Evolutionary conservation across 1,140 invertebrate genomes (phyloP).

Genomic region (Triops longicaudatus): DNA sequence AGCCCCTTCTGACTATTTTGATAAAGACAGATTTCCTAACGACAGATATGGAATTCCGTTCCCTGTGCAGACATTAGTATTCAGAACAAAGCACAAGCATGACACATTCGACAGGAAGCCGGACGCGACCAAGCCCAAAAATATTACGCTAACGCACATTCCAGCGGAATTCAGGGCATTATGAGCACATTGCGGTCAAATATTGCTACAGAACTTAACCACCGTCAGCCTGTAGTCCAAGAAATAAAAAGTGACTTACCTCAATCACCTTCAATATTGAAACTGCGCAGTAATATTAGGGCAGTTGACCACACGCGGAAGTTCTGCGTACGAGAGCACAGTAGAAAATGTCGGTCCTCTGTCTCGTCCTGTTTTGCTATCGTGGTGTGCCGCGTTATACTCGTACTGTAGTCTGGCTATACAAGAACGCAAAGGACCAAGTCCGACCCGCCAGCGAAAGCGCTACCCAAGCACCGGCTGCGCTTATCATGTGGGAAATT

Average conservation of each 20-base stretch:
- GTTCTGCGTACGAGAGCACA: conserved; percentile 11
- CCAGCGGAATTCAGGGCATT: not conserved
- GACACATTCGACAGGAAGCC: not conserved
- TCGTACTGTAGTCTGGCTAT: not conserved
- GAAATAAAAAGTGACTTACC: not conserved
- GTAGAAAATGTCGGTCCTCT: not conserved
- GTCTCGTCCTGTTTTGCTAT: not conserved
- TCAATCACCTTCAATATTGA: not conserved
- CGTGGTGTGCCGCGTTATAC: not conserved
- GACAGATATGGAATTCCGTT: not conserved
- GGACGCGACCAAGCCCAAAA: not conserved
- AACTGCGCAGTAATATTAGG: not conserved
- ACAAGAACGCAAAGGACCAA: conserved; percentile 14
- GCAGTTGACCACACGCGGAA: not conserved
- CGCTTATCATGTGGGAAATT: conserved; percentile 12
- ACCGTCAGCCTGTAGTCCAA: not conserved
- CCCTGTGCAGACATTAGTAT: not conserved
- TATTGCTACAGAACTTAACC: not conserved
- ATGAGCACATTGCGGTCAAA: not conserved
- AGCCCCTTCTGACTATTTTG: not conserved
- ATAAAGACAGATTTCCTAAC: not conserved
- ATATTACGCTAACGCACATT: conserved; percentile 11
- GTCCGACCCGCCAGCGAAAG: not conserved
- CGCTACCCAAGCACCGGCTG: conserved; percentile 5
- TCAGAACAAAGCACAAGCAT: not conserved